phyloP scores from a whole-genome alignment of 2,888 invertebrate species.

The Malthinus flaveolus region DNA sequence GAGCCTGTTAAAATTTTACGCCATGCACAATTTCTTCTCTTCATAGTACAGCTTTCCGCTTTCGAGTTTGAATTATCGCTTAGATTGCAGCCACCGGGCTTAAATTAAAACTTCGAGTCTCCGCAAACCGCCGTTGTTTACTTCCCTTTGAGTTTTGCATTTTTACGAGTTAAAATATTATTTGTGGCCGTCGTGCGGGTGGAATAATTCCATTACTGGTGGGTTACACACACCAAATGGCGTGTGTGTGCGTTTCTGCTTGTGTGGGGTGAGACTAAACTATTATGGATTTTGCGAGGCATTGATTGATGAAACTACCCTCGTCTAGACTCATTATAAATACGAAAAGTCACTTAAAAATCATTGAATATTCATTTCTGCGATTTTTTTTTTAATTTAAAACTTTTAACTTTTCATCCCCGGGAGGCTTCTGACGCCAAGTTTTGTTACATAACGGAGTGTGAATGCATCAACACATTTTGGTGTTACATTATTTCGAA shows the following conservation, averaged over 20 bases:
- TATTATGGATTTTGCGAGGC: constrained; percentile 9
- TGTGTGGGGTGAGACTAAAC: constrained; percentile 14
- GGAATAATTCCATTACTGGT: constrained; percentile 29
- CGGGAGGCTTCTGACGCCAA: constrained; percentile 22
- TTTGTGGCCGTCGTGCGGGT: constrained; percentile 22
- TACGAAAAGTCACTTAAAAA: constrained; percentile 17
- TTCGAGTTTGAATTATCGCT: constrained; percentile 29
- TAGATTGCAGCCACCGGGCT: constrained; percentile 24
- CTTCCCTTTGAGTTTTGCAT: constrained; percentile 30
- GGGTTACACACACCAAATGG: not conserved
- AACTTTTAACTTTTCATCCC: constrained; percentile 2
- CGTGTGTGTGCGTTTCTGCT: not conserved
- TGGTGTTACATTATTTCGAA: constrained; percentile 37
- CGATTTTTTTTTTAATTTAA: not conserved
- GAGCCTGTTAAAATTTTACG: constrained; percentile 36
- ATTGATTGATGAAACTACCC: constrained; percentile 23
- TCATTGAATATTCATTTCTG: not conserved
- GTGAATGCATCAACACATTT: constrained; percentile 35
- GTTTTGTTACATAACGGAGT: constrained; percentile 28
- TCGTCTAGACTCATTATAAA: constrained; percentile 18
- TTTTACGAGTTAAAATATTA: constrained; percentile 33
- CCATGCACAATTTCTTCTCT: constrained; percentile 35
- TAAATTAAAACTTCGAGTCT: constrained; percentile 25
- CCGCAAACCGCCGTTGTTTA: constrained; percentile 28
- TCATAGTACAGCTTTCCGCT: constrained; percentile 30